Base-by-base conservation (phyloP, 2,888 invertebrate species). In the Pristionchus mayeri region DNA sequence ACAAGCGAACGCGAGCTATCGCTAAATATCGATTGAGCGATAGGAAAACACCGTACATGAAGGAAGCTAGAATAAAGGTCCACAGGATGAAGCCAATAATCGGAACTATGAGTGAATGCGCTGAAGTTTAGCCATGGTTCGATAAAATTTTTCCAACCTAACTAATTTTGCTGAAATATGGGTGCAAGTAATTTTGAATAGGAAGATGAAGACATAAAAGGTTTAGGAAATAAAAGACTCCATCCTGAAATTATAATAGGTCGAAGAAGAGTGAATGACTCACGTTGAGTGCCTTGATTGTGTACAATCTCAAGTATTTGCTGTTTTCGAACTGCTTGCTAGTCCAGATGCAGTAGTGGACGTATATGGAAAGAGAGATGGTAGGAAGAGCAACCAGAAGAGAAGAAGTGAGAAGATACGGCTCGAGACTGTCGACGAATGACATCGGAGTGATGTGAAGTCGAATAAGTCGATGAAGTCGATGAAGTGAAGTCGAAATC, bases 391-490 rank as follows among this genome's bases (percentile, higher is more conserved):
- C 54, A n/a, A 54, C 54, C 3, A 18, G 7, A 1, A 54, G n/a
- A 2, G 54, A 54, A n/a, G 54, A 54, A n/a, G n/a, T 54, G 18
- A 54, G 54, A 18, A 54, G n/a, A n/a, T n/a, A 54, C 21, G 54
- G 54, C n/a, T 54, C 54, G 54, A 54, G 54, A 54, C 54, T 54
- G n/a, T 54, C 54, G 54, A 54, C n/a, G n/a, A n/a, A 54, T 7
- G 54, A 3, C 54, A 54, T 54, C n/a, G n/a, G n/a, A n/a, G n/a
- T n/a, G n/a, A n/a, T n/a, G n/a, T n/a, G n/a, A n/a, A n/a, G n/a
- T n/a, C n/a, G n/a, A n/a, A n/a, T n/a, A n/a, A n/a, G n/a, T n/a
- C n/a, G n/a, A n/a, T n/a, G n/a, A n/a, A n/a, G n/a, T n/a, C n/a
- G n/a, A n/a, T n/a, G n/a, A n/a, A n/a, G n/a, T n/a, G n/a, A n/a